Evolutionary conservation across 2,888 invertebrate genomes (phyloP), one percentile per base, ranked within the genome.

Genomic region (Diplazon laetatorius): DNA sequence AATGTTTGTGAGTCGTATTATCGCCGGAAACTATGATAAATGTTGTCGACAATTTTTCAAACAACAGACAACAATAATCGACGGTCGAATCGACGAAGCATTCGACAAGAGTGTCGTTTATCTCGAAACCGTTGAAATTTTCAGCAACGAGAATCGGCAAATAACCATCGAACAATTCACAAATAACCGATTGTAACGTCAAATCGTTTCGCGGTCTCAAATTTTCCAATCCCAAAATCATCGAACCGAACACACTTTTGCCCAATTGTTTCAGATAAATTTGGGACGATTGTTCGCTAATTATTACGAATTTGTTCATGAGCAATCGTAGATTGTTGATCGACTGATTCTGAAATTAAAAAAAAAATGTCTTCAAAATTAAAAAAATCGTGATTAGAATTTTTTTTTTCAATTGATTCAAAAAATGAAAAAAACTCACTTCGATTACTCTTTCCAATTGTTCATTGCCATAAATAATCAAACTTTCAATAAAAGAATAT

Each of bases 221-320:
- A 55, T 81, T 80, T 66, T 90, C 89, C n/a, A 91, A 76, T 46
- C 91, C 89, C 30, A 89, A 82, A 12, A 91, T 76, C 18, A 90
- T 82, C 87, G 87, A 88, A 8, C 88, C 88, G 70, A 91, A 91
- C 80, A 91, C 89, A 60, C 78, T 84, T 68, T 88, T 88, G 3
- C 87, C 87, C 9, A 89, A 76, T 16, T 82, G 71, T 37, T 82
- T 85, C 14, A 89, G 79, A 55, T 85, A 85, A 0, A 25, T 42
- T 35, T 81, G 82, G 0, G 65, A 62, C 3, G 85, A 78, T 25
- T 88, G 84, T n/a, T 91, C 90, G 12, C 71, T 39, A 0, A 89
- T 87, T 9, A 91, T 70, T 42, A 90, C 82, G 14, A 87, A 80
- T 77, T 84, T 87, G 35, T 84, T 87, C 2, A 91, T 80, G 12